Percentiles rank a stretch among this genome's conserved stretches.
Evolutionary conservation across 1,140 invertebrate species (phyloP).

Genomic region (Drosophila asahinai): DNA sequence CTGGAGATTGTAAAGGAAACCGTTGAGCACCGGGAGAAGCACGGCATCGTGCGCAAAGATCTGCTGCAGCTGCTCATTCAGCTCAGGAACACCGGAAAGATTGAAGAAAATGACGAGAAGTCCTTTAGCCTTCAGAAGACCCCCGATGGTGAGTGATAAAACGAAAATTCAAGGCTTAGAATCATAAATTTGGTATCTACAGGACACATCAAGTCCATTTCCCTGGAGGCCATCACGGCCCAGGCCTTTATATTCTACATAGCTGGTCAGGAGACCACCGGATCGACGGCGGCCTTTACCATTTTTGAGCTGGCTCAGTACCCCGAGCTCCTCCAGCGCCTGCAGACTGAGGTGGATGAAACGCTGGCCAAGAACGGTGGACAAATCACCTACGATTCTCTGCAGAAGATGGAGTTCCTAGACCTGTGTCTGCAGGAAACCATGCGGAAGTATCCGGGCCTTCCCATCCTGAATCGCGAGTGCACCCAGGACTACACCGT

Average conservation of each 20-base stretch:
- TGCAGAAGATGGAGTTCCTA: slow-evolving; percentile 87
- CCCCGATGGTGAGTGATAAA: slow-evolving; percentile 31
- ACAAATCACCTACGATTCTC: slow-evolving; percentile 86
- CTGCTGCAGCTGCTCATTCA: slow-evolving; percentile 87
- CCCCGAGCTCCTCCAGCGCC: slow-evolving; percentile 86
- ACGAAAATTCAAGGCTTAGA: rapidly evolving
- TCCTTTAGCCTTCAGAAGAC: slow-evolving; percentile 60
- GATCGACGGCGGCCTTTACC: slow-evolving; percentile 87
- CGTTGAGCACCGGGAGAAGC: slow-evolving; percentile 86
- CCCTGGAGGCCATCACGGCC: slow-evolving; percentile 86
- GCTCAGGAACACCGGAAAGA: slow-evolving; percentile 85
- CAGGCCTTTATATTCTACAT: slow-evolving; percentile 89
- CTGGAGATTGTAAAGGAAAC: slow-evolving; percentile 86
- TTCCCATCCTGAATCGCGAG: slow-evolving; percentile 86
- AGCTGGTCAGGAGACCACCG: slow-evolving; percentile 91
- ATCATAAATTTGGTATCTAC: not conserved
- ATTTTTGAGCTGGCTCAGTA: slow-evolving; percentile 87
- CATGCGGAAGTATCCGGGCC: slow-evolving; percentile 87
- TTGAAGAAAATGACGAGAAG: slow-evolving; percentile 71
- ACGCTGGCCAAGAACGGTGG: slow-evolving; percentile 84
- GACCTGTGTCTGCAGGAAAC: slow-evolving; percentile 87
- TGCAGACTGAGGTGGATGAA: slow-evolving; percentile 87
- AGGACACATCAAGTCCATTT: slow-evolving; percentile 74
- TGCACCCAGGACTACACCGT: slow-evolving; percentile 85
- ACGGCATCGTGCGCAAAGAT: slow-evolving; percentile 86